Evolutionary conservation across 2,113 vertebrate species (phyloP).

Genomic region (Catharus fuscescens): DNA sequence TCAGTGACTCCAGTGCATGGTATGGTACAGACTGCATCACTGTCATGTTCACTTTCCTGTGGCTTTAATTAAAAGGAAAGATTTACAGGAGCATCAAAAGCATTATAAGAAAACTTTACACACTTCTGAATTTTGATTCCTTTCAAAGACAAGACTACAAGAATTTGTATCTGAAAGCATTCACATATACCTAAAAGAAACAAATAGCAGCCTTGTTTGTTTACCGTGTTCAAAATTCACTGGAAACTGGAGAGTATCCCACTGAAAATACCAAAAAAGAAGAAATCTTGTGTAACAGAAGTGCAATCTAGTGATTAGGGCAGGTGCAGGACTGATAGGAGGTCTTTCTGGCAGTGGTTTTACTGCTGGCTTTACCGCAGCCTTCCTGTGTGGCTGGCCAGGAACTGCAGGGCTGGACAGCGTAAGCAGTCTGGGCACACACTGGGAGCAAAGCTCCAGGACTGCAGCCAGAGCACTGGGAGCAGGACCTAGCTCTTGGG

Average conservation of each 20-base stretch:
- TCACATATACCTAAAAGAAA: neutral
- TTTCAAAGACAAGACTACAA: neutral
- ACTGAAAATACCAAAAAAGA: neutral
- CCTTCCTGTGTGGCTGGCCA: neutral
- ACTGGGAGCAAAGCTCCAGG: neutral
- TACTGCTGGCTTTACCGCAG: slow-evolving; percentile 15
- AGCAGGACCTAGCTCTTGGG: neutral
- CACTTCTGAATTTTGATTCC: neutral
- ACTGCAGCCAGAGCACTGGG: neutral
- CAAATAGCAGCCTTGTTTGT: neutral
- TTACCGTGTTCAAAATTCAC: neutral
- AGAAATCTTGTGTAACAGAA: slow-evolving; percentile 6
- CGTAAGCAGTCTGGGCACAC: fast-evolving
- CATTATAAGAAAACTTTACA: neutral
- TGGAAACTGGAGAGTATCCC: neutral
- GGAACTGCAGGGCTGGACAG: neutral
- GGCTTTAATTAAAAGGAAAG: neutral
- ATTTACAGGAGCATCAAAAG: neutral
- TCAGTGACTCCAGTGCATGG: neutral
- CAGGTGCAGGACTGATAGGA: neutral
- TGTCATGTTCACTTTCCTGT: neutral
- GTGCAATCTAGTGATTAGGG: neutral
- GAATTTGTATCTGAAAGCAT: neutral
- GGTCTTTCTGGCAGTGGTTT: neutral
- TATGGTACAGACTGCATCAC: neutral